A percentile compares a stretch with the other conserved stretches of the same genome.
Conservation (phyloP, 2,113 vertebrate genomes). For the Ceyx margarethae region DNA sequence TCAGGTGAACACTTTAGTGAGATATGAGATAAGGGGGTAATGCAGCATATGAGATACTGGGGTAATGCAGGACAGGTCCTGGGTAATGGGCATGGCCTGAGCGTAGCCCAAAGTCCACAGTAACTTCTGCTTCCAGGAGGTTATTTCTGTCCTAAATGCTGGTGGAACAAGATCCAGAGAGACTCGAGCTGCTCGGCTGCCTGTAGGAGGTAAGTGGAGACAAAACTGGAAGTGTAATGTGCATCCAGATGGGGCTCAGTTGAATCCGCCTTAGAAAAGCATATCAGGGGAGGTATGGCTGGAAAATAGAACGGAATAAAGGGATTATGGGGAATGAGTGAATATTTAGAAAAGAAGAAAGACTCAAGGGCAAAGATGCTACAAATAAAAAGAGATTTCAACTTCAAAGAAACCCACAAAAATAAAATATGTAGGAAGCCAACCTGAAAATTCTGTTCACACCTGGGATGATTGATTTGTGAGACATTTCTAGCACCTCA, state of each 20-base stretch:
- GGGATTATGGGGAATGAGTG: constrained; percentile 18
- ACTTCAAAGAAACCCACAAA: constrained; percentile 46
- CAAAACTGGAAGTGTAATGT: not conserved
- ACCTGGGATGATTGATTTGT: constrained; percentile 59
- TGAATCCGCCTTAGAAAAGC: not conserved
- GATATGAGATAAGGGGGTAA: accelerated
- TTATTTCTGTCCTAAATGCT: not conserved
- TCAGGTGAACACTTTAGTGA: accelerated
- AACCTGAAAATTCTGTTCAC: constrained; percentile 49
- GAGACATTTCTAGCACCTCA: constrained; percentile 5
- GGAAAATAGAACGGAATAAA: constrained; percentile 34
- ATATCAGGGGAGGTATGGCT: not conserved
- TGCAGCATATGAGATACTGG: accelerated
- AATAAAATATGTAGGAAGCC: constrained; percentile 54
- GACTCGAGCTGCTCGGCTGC: not conserved
- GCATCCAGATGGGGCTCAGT: not conserved
- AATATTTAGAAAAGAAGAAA: constrained; percentile 36
- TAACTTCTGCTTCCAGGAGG: not conserved
- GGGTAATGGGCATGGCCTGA: not conserved
- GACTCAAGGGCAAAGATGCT: constrained; percentile 16
- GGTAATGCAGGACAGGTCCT: not conserved
- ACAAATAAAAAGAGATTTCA: constrained; percentile 25
- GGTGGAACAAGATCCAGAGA: not conserved
- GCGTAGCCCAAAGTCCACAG: not conserved
- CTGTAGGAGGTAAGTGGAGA: not conserved